Percentiles rank a stretch among this genome's conserved stretches.
Evolutionary conservation across 2,113 vertebrate genomes (phyloP).

Genomic region (Campylomormyrus numenius): DNA sequence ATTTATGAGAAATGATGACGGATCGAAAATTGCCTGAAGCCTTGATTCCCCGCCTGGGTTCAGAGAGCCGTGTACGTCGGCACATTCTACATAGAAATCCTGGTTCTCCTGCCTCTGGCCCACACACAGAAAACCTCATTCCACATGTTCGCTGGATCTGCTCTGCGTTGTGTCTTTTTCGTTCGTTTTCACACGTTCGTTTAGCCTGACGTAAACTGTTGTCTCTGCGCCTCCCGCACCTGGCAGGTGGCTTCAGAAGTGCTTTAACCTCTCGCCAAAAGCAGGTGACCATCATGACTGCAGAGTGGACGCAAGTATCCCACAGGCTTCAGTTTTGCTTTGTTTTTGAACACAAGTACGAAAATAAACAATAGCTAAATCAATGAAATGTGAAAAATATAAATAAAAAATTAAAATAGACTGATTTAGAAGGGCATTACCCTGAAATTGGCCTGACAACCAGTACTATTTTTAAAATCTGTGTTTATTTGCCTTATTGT

Average conservation of each 20-base stretch:
- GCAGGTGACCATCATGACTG: not conserved
- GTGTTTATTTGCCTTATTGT: not conserved
- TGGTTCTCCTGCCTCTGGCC: slow-evolving; percentile 41
- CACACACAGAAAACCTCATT: slow-evolving; percentile 53
- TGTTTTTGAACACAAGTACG: not conserved
- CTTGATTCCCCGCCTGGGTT: slow-evolving; percentile 45
- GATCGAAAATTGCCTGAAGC: slow-evolving; percentile 55
- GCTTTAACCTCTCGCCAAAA: not conserved
- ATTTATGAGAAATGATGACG: slow-evolving; percentile 72
- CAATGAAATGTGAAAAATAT: not conserved
- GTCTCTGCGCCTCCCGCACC: not conserved
- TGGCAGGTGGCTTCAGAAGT: not conserved
- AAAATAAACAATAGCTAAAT: not conserved
- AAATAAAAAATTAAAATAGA: not conserved
- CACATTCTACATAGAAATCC: slow-evolving; percentile 49
- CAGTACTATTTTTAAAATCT: not conserved
- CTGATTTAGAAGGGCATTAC: not conserved
- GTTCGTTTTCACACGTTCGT: slow-evolving; percentile 1
- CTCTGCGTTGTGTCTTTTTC: not conserved
- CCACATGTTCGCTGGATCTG: slow-evolving; percentile 24
- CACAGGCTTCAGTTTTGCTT: not conserved
- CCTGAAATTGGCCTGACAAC: not conserved
- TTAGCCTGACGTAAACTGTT: not conserved
- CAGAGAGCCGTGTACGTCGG: slow-evolving; percentile 51
- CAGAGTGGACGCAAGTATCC: not conserved